Evolutionary conservation across 2,888 invertebrate species (phyloP), one percentile per base, ranked within the genome.

Genomic region (Rhogogaster chlorosoma): DNA sequence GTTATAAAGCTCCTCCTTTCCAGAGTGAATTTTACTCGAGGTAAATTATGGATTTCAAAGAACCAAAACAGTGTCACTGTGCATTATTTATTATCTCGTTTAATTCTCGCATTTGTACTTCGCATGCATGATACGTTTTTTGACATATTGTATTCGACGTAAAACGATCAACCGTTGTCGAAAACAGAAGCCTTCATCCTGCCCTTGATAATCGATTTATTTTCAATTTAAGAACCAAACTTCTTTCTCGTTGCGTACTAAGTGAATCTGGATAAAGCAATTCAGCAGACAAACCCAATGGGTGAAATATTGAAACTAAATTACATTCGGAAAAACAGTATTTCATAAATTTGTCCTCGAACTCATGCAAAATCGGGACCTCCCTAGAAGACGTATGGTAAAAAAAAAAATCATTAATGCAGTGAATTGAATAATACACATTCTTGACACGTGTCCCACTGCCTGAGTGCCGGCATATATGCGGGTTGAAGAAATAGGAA

Each of bases 11-110:
- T 77, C 77, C 77, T 45, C 67, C 67, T 73, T 22, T 73, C 42
- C 22, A 10, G 42, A 26, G n/a, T 73, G 45, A 53, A 53, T 77
- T 77, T 49, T 18, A 53, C 32, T 49, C 29, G 32, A 12, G 18
- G 32, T 77, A 77, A 77, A 38, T 77, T 77, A 77, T 77, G 53
- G 77, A 77, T 53, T 49, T 77, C 29, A 49, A 29, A 77, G 29
- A 29, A 7, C 29, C n/a, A 29, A 29, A n/a, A 32, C 53, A 53
- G 77, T n/a, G 18, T 29, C 18, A 77, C 6, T 10, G 53, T 26
- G 77, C 77, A 18, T 77, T 53, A 77, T 77, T 49, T 49, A 77
- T 26, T 15, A 29, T 53, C 32, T 77, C 29, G 18, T 29, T 77
- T 32, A 73, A 42, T 77, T 53, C 18, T 49, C 36, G 29, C n/a